Evolutionary conservation across 1,140 invertebrate genomes (phyloP).

Genomic region (Lanistes nyassanus): DNA sequence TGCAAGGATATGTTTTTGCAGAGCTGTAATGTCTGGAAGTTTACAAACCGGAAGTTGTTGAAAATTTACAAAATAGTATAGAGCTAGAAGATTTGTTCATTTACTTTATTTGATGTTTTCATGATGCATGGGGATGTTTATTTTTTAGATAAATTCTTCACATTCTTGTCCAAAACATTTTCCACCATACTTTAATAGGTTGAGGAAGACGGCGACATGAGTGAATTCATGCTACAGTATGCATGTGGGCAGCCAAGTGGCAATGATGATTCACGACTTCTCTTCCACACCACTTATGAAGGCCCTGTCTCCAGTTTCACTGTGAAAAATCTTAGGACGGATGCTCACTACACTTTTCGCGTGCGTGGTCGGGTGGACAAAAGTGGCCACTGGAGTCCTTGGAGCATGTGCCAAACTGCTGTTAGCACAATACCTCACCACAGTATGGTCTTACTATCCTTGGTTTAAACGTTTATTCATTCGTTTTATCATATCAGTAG

Average conservation of each 20-base stretch:
- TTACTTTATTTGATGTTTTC: too few relatives aligned
- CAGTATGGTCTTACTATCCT: constrained; percentile 53
- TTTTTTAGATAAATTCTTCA: too few relatives aligned
- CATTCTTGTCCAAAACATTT: too few relatives aligned
- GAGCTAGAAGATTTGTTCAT: too few relatives aligned
- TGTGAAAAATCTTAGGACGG: constrained; percentile 52
- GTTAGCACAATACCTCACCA: constrained; percentile 56
- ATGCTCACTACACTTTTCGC: constrained; percentile 56
- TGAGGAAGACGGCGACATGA: constrained; percentile 56
- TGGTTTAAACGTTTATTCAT: too few relatives aligned
- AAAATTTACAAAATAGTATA: too few relatives aligned
- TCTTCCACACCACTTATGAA: constrained; percentile 53
- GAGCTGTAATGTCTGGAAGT: too few relatives aligned
- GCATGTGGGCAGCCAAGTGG: constrained; percentile 40
- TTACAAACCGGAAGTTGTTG: too few relatives aligned
- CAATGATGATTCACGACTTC: constrained; percentile 33
- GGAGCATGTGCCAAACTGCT: constrained; percentile 54
- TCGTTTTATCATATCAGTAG: too few relatives aligned
- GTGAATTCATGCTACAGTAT: constrained; percentile 59
- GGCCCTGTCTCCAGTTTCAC: constrained; percentile 47
- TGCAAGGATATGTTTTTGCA: too few relatives aligned
- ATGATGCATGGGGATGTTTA: too few relatives aligned
- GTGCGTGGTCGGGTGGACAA: constrained; percentile 51
- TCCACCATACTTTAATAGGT: constrained; percentile 32
- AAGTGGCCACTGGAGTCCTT: constrained; percentile 51